These are phyloP conservation scores for Sciurus niger DNA, from an alignment of 2,113 vertebrate genomes.

Conservation along the genomic window DNA sequence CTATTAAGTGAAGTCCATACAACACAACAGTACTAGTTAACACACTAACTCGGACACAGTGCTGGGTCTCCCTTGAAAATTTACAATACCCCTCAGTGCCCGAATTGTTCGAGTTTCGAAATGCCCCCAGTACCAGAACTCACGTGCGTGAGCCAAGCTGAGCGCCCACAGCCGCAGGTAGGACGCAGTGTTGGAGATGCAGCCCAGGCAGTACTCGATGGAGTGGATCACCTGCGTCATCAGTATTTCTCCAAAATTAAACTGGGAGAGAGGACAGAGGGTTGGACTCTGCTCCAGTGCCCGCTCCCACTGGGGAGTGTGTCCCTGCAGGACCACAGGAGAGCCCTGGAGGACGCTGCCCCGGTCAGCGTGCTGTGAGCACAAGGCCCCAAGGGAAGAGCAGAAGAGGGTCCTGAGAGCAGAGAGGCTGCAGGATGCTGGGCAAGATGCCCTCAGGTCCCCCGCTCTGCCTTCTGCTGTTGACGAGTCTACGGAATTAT, in stretches of 20 bases:
- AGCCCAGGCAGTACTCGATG: slow-evolving; percentile 98
- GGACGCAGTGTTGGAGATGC: slow-evolving; percentile 98
- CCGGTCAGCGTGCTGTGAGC: too few relatives aligned
- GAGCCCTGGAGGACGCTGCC: not conserved
- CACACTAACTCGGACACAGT: not conserved
- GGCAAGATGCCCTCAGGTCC: rapidly evolving
- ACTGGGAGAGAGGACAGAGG: slow-evolving; percentile 86
- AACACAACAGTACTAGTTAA: rapidly evolving
- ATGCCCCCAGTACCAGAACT: slow-evolving; percentile 83
- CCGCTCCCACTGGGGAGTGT: too few relatives aligned
- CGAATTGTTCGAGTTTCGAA: too few relatives aligned
- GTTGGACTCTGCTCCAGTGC: not conserved
- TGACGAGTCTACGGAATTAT: not conserved
- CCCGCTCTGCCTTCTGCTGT: not conserved
- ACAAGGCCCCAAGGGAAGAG: too few relatives aligned
- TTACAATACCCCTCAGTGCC: too few relatives aligned
- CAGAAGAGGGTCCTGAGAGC: not conserved
- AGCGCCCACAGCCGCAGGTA: slow-evolving; percentile 98
- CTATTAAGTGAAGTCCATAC: not conserved
- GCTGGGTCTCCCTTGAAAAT: too few relatives aligned
- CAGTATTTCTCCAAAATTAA: slow-evolving; percentile 94
- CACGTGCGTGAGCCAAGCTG: slow-evolving; percentile 98
- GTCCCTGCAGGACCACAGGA: not conserved
- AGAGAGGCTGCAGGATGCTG: not conserved
- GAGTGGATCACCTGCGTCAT: slow-evolving; percentile 97